Evolutionary conservation across 2,113 vertebrate genomes (phyloP), one percentile per base, ranked within the genome.

Genomic region (Leptocoma aspasia): DNA sequence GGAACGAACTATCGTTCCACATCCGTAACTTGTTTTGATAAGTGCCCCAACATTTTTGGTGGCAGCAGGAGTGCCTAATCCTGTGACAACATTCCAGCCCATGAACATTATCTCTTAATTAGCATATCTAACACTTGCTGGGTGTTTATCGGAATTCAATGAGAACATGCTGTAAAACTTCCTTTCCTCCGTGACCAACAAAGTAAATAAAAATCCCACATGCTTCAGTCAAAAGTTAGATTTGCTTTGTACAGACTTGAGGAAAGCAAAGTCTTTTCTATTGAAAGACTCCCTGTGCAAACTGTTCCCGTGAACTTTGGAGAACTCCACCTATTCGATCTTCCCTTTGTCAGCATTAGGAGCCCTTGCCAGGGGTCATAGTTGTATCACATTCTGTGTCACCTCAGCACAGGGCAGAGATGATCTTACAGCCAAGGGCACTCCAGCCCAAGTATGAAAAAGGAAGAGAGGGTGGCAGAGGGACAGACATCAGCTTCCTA

Each of bases 21-120:
- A 3, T 24, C 85, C 26, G 0, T 8, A 59, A n/a, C 11, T 12
- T 76, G 2, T 50, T 92, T 80, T 87, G 54, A 9, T 52, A 73
- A 87, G 52, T 15, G 60, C 22, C 84, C 49, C 42, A 23, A 9
- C 0, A 1, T 52, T 91, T 89, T 22, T 78, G 83, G 86, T 63
- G 83, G 81, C 81, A 69, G 81, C 78, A 56, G 73, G 70, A 85
- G 31, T 33, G 30, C 6, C 4, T 54, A 92, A 88, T 78, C 89
- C 91, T 86, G 71, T 59, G 52, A 89, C 88, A 93, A 65, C 56
- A 80, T 66, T 77, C 42, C 45, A 92, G 64, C 18, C 83, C 70
- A 57, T 95, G 92, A 95, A 90, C 57, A 76, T 86, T 93, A 42
- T 85, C 63, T 86, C 68, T 86, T 92, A 93, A 94, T 96, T 96